phyloP scores from a whole-genome alignment of 2,113 vertebrate species.

The Corythornis cristatus region DNA sequence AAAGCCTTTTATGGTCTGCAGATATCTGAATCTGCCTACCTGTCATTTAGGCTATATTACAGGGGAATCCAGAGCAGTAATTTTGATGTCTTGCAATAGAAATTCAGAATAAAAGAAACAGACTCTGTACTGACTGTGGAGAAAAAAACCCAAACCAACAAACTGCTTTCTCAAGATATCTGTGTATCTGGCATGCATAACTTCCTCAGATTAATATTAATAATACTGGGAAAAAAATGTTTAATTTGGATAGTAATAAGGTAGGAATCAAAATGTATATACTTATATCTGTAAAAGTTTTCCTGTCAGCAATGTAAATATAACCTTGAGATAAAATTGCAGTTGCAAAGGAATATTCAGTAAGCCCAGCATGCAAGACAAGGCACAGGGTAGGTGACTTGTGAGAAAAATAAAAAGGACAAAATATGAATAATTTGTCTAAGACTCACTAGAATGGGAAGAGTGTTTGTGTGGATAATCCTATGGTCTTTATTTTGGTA shows the following conservation, averaged over 20 bases:
- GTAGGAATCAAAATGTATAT: background rate
- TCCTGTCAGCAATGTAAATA: background rate
- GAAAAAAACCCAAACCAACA: background rate
- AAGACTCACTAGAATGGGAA: background rate
- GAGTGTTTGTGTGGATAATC: background rate
- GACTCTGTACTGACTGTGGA: background rate
- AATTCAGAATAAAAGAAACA: background rate
- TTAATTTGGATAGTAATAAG: background rate
- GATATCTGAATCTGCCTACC: background rate
- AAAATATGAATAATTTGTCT: background rate
- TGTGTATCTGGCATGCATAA: background rate
- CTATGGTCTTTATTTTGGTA: background rate
- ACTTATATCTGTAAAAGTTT: background rate
- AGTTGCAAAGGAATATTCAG: background rate
- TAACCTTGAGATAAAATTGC: background rate
- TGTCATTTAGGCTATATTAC: background rate
- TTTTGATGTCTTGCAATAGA: background rate
- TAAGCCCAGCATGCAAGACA: background rate
- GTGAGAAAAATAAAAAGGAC: background rate
- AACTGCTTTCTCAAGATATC: background rate
- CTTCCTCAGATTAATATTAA: background rate
- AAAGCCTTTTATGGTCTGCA: constrained; percentile 16
- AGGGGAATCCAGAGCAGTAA: background rate
- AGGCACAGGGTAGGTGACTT: background rate
- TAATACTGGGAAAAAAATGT: background rate